Evolutionary conservation across 2,113 vertebrate species (phyloP).

Genomic region (Vidua macroura): DNA sequence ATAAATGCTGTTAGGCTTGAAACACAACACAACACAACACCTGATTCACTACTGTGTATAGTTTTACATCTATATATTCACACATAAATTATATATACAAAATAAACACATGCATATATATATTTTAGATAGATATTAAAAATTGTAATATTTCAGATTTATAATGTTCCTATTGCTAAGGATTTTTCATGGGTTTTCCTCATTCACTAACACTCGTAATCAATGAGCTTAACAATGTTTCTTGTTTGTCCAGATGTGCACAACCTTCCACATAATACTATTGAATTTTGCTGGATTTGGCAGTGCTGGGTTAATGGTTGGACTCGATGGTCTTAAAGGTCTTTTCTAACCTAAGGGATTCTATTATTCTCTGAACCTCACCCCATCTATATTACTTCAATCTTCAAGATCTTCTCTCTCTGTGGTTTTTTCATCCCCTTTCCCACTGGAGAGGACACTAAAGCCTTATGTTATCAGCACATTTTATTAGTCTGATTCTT

Average conservation of each 20-base stretch:
- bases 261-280: not conserved
- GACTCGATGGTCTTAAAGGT: not conserved
- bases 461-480: not conserved
- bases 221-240: not conserved
- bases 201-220: not conserved
- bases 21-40: not conserved
- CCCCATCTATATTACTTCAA: not conserved
- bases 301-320: not conserved
- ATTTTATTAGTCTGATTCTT: not conserved
- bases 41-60: not conserved
- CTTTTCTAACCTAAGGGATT: not conserved
- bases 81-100: not conserved
- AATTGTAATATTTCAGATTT: not conserved
- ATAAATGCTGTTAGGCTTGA: not conserved
- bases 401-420: not conserved
- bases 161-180: not conserved
- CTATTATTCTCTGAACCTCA: not conserved
- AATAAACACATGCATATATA: rapidly evolving
- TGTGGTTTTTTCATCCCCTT: not conserved
- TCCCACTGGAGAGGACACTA: not conserved
- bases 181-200: not conserved
- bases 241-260: not conserved
- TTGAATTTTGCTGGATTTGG: not conserved
- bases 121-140: not conserved
- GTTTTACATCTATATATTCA: not conserved